These are phyloP conservation scores for Mactra quadrangularis DNA, from an alignment of 1,140 invertebrate species.

Conservation along the genomic window DNA sequence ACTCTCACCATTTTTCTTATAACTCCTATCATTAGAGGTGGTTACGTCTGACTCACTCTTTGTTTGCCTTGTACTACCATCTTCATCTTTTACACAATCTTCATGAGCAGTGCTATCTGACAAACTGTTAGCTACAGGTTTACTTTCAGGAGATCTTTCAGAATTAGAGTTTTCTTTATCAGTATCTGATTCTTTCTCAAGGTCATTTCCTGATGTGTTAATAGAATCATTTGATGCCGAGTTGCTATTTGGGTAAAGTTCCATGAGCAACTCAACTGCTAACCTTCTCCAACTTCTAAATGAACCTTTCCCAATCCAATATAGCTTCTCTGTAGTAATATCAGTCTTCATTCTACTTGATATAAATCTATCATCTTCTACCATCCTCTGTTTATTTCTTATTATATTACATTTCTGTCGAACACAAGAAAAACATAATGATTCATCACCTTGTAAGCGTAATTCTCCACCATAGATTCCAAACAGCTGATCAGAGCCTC, in stretches of 20 bases:
- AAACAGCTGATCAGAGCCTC: constrained; percentile 83
- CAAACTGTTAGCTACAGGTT: not conserved
- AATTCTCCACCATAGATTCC: constrained; percentile 84
- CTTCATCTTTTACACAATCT: constrained; percentile 51
- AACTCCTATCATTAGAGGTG: not conserved
- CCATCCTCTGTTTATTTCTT: constrained; percentile 76
- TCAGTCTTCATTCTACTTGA: constrained; percentile 72
- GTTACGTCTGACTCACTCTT: constrained; percentile 46
- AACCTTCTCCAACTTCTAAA: constrained; percentile 83
- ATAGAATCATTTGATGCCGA: constrained; percentile 5
- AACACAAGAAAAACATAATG: constrained; percentile 84
- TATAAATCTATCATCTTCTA: constrained; percentile 82
- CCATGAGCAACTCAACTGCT: constrained; percentile 72
- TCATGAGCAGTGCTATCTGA: not conserved
- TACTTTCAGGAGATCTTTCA: not conserved
- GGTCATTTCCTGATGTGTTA: constrained; percentile 2
- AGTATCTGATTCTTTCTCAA: constrained; percentile 1
- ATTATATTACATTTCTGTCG: constrained; percentile 83
- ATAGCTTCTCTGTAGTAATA: constrained; percentile 69
- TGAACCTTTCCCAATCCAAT: constrained; percentile 84
- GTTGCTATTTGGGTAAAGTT: constrained; percentile 48
- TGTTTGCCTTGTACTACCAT: constrained; percentile 60
- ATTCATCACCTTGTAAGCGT: constrained; percentile 79
- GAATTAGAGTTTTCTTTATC: constrained; percentile 13
- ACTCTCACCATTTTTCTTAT: constrained; percentile 52